A percentile compares a stretch with the other conserved stretches of the same genome.
Evolutionary conservation across 2,888 invertebrate species (phyloP).

Genomic region (Caenorhabditis uteleia): DNA sequence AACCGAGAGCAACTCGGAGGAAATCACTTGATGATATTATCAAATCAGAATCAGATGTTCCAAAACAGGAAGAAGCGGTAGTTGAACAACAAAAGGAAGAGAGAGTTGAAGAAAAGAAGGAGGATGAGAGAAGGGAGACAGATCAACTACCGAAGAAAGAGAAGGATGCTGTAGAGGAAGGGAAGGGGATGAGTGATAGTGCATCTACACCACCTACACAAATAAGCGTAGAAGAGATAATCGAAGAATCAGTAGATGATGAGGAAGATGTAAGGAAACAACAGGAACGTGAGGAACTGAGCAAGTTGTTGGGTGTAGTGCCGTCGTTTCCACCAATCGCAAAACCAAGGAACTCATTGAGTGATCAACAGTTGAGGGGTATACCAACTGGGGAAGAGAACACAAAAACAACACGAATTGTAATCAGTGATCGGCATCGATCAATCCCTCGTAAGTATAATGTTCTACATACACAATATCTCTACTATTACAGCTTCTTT

Average conservation of each 20-base stretch:
- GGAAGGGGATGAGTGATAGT: too few species aligned
- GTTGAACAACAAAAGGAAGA: background rate
- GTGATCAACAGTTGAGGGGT: slow-evolving; percentile 2
- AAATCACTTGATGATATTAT: background rate
- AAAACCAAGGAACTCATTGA: slow-evolving; percentile 29
- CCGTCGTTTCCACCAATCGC: slow-evolving; percentile 43
- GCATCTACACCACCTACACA: too few species aligned
- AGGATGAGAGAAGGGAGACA: slow-evolving; percentile 3
- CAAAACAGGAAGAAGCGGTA: background rate
- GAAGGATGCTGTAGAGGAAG: too few species aligned
- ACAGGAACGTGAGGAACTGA: slow-evolving; percentile 1
- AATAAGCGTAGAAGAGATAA: background rate
- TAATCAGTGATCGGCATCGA: slow-evolving; percentile 61
- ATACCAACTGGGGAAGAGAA: background rate
- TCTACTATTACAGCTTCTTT: slow-evolving; percentile 58
- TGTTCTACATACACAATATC: background rate
- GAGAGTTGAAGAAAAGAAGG: slow-evolving; percentile 1
- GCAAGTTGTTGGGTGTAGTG: slow-evolving; percentile 1
- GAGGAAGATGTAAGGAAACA: background rate
- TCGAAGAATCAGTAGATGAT: background rate
- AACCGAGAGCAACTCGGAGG: too few species aligned
- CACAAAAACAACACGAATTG: slow-evolving; percentile 6
- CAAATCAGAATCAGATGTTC: background rate
- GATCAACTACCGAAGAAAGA: slow-evolving; percentile 4
- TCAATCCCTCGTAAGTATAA: slow-evolving; percentile 59